phyloP scores from a whole-genome alignment of 1,140 invertebrate genomes.

The Aphaenogaster ashmeadi region DNA sequence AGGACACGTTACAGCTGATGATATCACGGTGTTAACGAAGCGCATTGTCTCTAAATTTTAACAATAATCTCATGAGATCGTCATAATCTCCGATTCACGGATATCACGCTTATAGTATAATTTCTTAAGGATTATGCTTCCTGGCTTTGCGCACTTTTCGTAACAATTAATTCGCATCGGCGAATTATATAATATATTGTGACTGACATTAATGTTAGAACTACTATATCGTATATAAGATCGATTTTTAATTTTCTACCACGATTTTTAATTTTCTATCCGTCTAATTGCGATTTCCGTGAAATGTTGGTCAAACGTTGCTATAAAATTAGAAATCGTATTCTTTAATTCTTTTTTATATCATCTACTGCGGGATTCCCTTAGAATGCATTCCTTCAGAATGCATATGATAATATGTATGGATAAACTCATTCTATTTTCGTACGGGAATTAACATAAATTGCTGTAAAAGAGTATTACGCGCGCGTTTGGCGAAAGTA shows the following conservation, averaged over 20 bases:
- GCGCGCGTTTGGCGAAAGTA: background rate
- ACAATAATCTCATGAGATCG: slow-evolving; percentile 32
- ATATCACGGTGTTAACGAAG: background rate
- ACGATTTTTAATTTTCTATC: background rate
- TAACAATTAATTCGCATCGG: slow-evolving; percentile 34
- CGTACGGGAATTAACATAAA: background rate
- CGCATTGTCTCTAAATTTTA: slow-evolving; percentile 4
- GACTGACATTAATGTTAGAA: slow-evolving; percentile 39
- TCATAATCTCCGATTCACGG: slow-evolving; percentile 27
- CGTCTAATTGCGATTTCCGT: background rate
- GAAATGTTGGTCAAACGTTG: background rate
- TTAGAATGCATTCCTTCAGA: background rate
- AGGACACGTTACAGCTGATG: slow-evolving; percentile 4
- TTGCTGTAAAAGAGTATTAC: background rate
- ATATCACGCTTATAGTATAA: slow-evolving; percentile 65
- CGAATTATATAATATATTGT: slow-evolving; percentile 14
- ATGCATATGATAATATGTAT: background rate
- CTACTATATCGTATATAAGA: slow-evolving; percentile 5
- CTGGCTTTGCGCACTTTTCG: slow-evolving; percentile 65
- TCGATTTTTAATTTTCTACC: slow-evolving; percentile 8
- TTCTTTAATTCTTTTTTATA: slow-evolving; percentile 2
- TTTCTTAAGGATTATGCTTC: slow-evolving; percentile 60
- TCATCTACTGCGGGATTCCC: background rate
- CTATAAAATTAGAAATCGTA: background rate
- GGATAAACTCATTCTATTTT: slow-evolving; percentile 2